These are phyloP conservation scores for Castor canadensis DNA, from an alignment of 2,113 vertebrate species.

Conservation along the genomic window DNA sequence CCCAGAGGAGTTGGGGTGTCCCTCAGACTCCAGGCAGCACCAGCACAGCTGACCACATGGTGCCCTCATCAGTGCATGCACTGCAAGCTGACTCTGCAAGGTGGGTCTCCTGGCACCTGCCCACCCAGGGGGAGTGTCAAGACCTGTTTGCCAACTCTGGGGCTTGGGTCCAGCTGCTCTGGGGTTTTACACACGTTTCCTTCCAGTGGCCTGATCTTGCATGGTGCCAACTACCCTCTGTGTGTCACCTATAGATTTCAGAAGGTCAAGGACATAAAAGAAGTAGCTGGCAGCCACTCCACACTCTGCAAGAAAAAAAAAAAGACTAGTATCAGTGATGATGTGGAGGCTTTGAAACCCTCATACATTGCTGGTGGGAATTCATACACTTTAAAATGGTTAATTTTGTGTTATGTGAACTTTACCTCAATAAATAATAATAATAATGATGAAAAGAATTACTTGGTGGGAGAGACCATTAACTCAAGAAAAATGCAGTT, in stretches of 20 bases:
- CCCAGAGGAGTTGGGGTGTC: too few relatives aligned
- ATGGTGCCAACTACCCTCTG: background rate
- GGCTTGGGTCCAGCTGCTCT: background rate
- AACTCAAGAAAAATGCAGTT: background rate
- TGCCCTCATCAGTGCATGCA: fast-evolving
- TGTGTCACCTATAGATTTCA: fast-evolving
- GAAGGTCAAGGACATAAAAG: background rate
- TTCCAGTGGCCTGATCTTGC: too few relatives aligned
- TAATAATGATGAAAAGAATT: background rate
- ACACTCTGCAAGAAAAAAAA: background rate
- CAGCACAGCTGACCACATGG: background rate
- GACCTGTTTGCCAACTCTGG: background rate
- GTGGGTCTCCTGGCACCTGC: background rate
- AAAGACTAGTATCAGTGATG: background rate
- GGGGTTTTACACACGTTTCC: too few relatives aligned
- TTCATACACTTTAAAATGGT: background rate
- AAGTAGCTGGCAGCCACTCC: background rate
- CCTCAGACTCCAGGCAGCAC: too few relatives aligned
- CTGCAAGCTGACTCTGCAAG: fast-evolving
- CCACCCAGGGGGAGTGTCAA: fast-evolving
- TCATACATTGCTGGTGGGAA: background rate
- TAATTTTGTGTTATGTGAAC: background rate
- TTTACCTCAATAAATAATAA: background rate
- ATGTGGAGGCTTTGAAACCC: too few relatives aligned
- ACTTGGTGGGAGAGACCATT: background rate